These are phyloP conservation scores for Dexiosoma caninum DNA, from an alignment of 2,888 invertebrate genomes.

Conservation along the genomic window DNA sequence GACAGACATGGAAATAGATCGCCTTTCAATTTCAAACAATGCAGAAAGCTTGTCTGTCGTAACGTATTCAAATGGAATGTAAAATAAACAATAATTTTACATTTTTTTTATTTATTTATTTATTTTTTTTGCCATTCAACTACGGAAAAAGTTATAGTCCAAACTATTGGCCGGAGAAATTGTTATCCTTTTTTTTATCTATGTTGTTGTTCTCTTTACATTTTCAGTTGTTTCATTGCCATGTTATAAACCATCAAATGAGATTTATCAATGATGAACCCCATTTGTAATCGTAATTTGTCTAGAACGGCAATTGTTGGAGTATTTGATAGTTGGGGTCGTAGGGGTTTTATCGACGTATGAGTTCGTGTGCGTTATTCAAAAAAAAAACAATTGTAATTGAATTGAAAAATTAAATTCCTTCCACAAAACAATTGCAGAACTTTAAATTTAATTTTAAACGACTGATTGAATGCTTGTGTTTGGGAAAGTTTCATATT, in stretches of 20 bases:
- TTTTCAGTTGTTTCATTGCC: slow-evolving; percentile 40
- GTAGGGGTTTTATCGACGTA: neutral
- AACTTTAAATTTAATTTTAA: slow-evolving; percentile 36
- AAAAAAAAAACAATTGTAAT: slow-evolving; percentile 54
- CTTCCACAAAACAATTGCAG: slow-evolving; percentile 29
- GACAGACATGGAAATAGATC: slow-evolving; percentile 59
- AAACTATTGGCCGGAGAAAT: slow-evolving; percentile 46
- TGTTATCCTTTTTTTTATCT: neutral
- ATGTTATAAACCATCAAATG: slow-evolving; percentile 48
- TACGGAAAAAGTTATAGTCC: slow-evolving; percentile 21
- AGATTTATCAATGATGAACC: slow-evolving; percentile 54
- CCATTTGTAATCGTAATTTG: slow-evolving; percentile 44
- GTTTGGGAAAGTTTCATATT: neutral
- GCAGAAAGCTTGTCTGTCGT: neutral
- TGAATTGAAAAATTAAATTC: slow-evolving; percentile 55
- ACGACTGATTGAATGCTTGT: neutral
- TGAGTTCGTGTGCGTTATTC: neutral
- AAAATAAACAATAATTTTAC: slow-evolving; percentile 50
- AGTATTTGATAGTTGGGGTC: slow-evolving; percentile 24
- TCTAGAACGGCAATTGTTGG: neutral
- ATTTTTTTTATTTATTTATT: too few relatives aligned
- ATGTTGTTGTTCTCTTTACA: neutral
- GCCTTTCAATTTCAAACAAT: slow-evolving; percentile 53
- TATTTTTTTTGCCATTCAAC: neutral
- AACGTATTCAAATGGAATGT: slow-evolving; percentile 43